phyloP scores from a whole-genome alignment of 1,140 invertebrate genomes.

The Drosophila leontia region DNA sequence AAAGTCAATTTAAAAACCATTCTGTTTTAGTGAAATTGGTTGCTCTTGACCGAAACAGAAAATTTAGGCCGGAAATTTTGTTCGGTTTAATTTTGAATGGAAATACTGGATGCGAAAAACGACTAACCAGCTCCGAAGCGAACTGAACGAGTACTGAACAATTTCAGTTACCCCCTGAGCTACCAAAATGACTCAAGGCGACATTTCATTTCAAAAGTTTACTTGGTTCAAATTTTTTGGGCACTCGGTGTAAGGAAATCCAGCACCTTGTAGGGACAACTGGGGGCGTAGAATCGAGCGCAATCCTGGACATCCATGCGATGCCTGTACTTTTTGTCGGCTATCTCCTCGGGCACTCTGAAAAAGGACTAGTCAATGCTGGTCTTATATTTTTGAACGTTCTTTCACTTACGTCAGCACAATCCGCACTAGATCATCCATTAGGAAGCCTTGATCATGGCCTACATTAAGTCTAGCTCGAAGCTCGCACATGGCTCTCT shows the following conservation, averaged over 20 bases:
- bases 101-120: not conserved
- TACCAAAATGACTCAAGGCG: not conserved
- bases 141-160: conserved; percentile 13
- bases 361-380: not conserved
- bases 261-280: conserved; percentile 58
- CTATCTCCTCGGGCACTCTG: conserved; percentile 55
- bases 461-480: conserved; percentile 26
- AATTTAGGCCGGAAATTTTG: not conserved
- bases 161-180: not conserved
- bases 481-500: conserved; percentile 67
- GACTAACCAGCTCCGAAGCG: conserved; percentile 2
- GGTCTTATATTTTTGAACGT: not conserved
- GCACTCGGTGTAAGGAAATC: conserved; percentile 52
- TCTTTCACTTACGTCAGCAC: conserved; percentile 46
- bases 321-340: conserved; percentile 51
- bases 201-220: conserved; percentile 12
- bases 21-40: not conserved
- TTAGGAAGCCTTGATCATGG: conserved; percentile 30
- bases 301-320: conserved; percentile 33
- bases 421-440: conserved; percentile 66
- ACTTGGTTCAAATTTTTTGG: conserved; percentile 21
- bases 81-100: conserved; percentile 24
- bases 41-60: not conserved
- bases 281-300: conserved; percentile 41
- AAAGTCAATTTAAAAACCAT: not conserved